Base-by-base conservation (phyloP, 2,113 vertebrate genomes). In the Odocoileus virginianus region DNA sequence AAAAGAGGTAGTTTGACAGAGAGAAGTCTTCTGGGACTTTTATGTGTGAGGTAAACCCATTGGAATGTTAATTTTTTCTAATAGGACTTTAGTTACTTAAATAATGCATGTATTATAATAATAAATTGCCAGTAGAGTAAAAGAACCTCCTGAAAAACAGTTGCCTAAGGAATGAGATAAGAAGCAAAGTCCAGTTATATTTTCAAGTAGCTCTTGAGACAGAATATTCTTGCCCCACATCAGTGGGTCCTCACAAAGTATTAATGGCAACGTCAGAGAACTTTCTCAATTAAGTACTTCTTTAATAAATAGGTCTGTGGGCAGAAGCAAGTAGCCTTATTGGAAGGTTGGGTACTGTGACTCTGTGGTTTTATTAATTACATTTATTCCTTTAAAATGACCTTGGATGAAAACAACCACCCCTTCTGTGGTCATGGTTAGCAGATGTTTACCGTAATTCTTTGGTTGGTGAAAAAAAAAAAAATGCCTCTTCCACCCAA, bases 371-470 rank as follows among this genome's bases (percentile, higher is more conserved):
- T 98, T 98, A 98, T 98, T 98, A 99, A 98, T 99, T 99, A 98
- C 98, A 98, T 98, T 98, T 98, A 98, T 97, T 98, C 97, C 98
- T 99, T 99, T 99, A 96, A 98, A 98, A 98, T 99, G 98, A 99
- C 97, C 98, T 97, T 98, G 98, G 88, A 98, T 97, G 98, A 97
- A 97, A 98, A 98, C 97, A 99, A 97, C 99, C 97, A 98, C 94
- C 97, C 98, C 97, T 98, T 99, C 99, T 99, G 98, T 99, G 98
- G 98, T 98, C 98, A 97, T 98, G 98, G 98, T 98, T 98, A 98
- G 98, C 98, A 99, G 98, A 99, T 99, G 99, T 99, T 99, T 99
- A 99, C 99, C 98, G 98, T 99, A 99, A 99, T 99, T 99, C 98
- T 99, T 98, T 97, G 98, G 99, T 98, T 95, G 50, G 94, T 89